Base-by-base conservation (phyloP, 1,140 invertebrate species). In the Cydia splendana region DNA sequence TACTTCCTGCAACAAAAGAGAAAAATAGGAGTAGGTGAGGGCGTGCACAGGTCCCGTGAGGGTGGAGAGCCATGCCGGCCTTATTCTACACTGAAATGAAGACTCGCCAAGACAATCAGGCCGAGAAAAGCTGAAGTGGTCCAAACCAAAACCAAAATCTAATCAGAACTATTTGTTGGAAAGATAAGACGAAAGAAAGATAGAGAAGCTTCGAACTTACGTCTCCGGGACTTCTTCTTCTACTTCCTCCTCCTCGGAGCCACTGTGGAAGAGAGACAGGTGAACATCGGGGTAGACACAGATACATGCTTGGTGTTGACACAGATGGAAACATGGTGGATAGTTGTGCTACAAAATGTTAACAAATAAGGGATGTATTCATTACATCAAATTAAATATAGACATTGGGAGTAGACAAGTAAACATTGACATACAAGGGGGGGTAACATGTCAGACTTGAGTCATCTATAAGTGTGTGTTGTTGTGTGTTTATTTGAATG, bases 231-330 rank as follows among this genome's bases (percentile, higher is more conserved):
- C 94, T 95, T 96, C 95, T 94, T 94, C 94, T 91, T 94, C 94
- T 83, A 95, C 95, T 90, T 94, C 94, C 94, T 95, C 95, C 94
- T 96, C 95, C 91, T 95, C 95, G 91, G 94, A 95, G 91, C 92
- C 91, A 91, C 92, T 94, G 88, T 85, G 86, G 79, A 87, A 86
- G 78, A 90, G 71, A 87, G 4, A 69, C 30, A 53, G 30, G 65
- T 67, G 48, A 67, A 67, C 65, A 69, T 53, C 42, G 82, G 30
- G 73, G 76, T 82, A 77, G 80, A 80, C 76, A 81, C 73, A 76
- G 65, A 74, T 20, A 73, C 75, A 73, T 65, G 45, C 74, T 48
- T 71, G 53, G 53, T 20, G 42, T 20, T 76, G 30, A 34, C 57
- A 48, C 13, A 65, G 28, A 9, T 13, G 30, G 65, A 69, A 38